These are phyloP conservation scores for Catagonus wagneri DNA, from an alignment of 2,113 vertebrate genomes.

Conservation along the genomic window DNA sequence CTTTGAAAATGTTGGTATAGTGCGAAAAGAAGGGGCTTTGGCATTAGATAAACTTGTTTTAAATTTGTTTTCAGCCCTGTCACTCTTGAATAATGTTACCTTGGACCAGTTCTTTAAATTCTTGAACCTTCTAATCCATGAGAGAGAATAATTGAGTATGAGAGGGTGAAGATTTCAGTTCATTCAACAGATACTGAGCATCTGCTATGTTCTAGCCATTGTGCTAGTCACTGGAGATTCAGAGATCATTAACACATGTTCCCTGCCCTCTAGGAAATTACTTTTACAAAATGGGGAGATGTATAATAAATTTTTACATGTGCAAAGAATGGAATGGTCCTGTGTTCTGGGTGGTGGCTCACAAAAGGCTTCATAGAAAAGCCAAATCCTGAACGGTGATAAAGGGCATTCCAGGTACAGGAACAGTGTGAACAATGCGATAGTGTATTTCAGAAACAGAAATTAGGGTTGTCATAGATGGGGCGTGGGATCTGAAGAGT, in stretches of 20 bases:
- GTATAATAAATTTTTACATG: neutral
- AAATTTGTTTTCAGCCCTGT: neutral
- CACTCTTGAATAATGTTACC: neutral
- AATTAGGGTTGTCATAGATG: neutral
- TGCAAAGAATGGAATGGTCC: neutral
- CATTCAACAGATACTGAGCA: neutral
- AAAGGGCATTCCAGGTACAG: neutral
- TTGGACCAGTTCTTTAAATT: constrained; percentile 18
- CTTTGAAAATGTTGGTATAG: neutral
- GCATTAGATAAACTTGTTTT: constrained; percentile 9
- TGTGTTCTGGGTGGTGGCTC: neutral
- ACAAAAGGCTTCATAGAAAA: constrained; percentile 15
- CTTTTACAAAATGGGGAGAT: neutral
- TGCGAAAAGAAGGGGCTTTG: neutral
- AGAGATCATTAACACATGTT: neutral
- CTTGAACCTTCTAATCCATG: neutral
- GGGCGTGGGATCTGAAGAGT: neutral
- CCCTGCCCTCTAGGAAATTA: neutral
- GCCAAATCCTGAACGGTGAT: neutral
- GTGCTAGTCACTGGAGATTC: neutral
- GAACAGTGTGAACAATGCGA: neutral
- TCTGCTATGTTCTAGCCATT: neutral
- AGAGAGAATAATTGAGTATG: neutral
- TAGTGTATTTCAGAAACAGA: constrained; percentile 27
- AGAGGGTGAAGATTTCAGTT: neutral